Base-by-base conservation (phyloP, 2,113 vertebrate species). In the Ailurus styani region DNA sequence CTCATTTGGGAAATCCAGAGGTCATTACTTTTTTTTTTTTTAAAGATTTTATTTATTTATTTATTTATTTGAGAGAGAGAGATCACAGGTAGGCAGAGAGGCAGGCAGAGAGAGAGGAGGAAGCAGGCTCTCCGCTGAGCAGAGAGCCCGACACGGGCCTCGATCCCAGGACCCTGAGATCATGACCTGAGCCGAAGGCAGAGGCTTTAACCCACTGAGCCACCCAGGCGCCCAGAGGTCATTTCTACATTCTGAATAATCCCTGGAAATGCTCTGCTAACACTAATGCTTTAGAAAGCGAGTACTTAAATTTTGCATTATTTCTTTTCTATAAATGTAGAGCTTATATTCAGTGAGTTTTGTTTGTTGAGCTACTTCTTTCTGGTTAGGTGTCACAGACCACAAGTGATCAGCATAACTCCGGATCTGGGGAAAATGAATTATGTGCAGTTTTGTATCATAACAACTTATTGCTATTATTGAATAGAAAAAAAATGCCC, bases 401-500 rank as follows among this genome's bases (percentile, higher is more conserved):
- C 34, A 34, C n/a, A 72, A n/a, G 52, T 50, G 52, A 73, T 31
- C 4, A 23, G 5, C 29, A 27, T n/a, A n/a, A 78, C 27, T 52
- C 40, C 14, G 0, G 83, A 37, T 50, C 77, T 91, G 55, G 77
- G 21, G 10, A 34, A 66, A 88, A 31, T 40, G 31, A 12, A 21
- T 52, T 68, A 60, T 10, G 31, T 37, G 89, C 55, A 95, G 89
- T 91, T 96, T 96, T 90, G n/a, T 45, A 68, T 90, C 91, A 82
- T 73, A 57, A 93, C 93, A 96, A 47, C 64, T 42, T 79, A 82
- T 91, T 29, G 77, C 31, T 95, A 21, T 85, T 88, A 62, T 18
- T 84, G 87, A 84, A 73, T 31, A 54, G 17, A 17, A 66, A 70
- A 90, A 66, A 66, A 21, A 25, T 4, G 25, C 8, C 34, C 18